These are phyloP conservation scores for Mesoclemmys tuberculata DNA, from an alignment of 2,113 vertebrate species.

Conservation along the genomic window DNA sequence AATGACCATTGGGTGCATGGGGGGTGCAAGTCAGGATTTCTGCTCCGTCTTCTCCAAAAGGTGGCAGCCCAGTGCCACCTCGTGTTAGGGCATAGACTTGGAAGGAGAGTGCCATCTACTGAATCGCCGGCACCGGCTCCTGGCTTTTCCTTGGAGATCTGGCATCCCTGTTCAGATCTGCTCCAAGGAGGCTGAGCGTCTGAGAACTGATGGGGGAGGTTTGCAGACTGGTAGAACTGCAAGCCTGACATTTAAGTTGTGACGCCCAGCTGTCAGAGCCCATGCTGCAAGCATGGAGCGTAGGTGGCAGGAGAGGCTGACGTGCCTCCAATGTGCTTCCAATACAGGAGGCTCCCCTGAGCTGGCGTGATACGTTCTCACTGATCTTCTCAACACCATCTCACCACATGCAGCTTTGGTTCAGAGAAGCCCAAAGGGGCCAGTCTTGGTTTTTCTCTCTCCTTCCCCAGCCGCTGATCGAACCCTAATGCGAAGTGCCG, in stretches of 20 bases:
- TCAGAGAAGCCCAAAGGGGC: no score
- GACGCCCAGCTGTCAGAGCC: not conserved
- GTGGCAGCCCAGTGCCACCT: not conserved
- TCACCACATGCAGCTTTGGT: not conserved
- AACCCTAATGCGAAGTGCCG: no score
- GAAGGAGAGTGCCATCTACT: no score
- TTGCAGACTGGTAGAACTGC: not conserved
- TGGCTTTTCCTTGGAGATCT: not conserved
- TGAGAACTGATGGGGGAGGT: not conserved
- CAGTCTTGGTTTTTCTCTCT: no score
- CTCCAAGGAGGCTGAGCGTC: not conserved
- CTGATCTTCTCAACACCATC: not conserved
- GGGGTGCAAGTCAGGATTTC: not conserved
- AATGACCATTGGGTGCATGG: no score
- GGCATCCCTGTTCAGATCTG: not conserved
- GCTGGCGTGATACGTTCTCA: not conserved
- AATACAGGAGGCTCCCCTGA: not conserved
- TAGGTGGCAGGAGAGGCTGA: not conserved
- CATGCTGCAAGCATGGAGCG: no score
- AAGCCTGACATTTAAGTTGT: not conserved
- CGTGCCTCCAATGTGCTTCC: not conserved
- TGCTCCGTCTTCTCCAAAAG: not conserved
- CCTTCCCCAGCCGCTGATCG: no score
- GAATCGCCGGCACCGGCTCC: not conserved
- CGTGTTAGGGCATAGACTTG: no score